Conservation (phyloP, 1,140 invertebrate species). For the Antheraea mylitta region DNA sequence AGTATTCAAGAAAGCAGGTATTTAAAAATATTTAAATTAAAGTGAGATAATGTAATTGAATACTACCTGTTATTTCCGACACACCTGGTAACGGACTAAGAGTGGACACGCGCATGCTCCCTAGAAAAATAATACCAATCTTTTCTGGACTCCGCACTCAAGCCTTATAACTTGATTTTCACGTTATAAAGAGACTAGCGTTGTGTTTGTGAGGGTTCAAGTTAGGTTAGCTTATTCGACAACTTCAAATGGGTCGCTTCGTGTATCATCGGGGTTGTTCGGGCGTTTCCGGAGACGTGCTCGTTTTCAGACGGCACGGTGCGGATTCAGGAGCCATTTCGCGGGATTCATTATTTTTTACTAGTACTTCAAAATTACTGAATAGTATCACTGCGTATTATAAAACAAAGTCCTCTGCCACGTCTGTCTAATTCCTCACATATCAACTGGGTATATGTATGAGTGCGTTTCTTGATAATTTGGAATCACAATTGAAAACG, state of each 20-base stretch:
- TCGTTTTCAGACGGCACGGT: slow-evolving; percentile 30
- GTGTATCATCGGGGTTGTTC: slow-evolving; percentile 28
- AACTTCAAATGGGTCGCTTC: slow-evolving; percentile 44
- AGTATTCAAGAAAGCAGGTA: too few relatives aligned
- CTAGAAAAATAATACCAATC: slow-evolving; percentile 18
- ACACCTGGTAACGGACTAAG: slow-evolving; percentile 22
- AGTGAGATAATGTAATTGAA: not conserved
- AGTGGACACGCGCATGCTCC: slow-evolving; percentile 33
- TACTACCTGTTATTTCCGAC: slow-evolving; percentile 14
- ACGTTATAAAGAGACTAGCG: slow-evolving; percentile 17
- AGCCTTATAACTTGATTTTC: slow-evolving; percentile 22
- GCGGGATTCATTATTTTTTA: not conserved
- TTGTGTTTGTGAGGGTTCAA: slow-evolving; percentile 16
- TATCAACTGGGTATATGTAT: too few relatives aligned
- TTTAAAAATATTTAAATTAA: not conserved
- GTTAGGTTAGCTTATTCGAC: slow-evolving; percentile 21
- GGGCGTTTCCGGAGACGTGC: slow-evolving; percentile 27
- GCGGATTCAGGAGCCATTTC: slow-evolving; percentile 20
- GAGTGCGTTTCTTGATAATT: too few relatives aligned
- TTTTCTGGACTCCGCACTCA: slow-evolving; percentile 17
- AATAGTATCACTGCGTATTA: too few relatives aligned
- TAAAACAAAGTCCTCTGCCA: too few relatives aligned
- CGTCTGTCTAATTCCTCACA: too few relatives aligned
- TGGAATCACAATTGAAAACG: too few relatives aligned
- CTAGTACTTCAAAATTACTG: too few relatives aligned